Evolutionary conservation across 2,113 vertebrate genomes (phyloP).

Genomic region (Osmerus eperlanus): DNA sequence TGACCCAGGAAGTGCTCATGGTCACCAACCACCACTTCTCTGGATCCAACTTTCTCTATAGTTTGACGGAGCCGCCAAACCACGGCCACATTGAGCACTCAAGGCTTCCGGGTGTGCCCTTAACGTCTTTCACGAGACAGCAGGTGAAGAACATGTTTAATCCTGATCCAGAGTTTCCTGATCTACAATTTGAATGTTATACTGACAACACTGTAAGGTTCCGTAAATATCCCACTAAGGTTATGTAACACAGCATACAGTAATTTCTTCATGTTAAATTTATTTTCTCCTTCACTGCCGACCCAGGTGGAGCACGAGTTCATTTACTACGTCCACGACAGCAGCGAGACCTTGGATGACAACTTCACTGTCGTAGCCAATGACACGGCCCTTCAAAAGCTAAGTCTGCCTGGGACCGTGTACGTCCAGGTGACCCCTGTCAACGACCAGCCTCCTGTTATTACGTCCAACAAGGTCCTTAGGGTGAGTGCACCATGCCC

Average conservation of each 20-base stretch:
- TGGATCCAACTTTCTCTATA: slow-evolving; percentile 79
- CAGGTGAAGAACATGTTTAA: slow-evolving; percentile 71
- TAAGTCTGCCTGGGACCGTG: slow-evolving; percentile 74
- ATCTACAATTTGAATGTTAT: no score
- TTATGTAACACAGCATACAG: no score
- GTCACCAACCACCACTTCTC: slow-evolving; percentile 78
- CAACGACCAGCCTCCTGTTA: slow-evolving; percentile 84
- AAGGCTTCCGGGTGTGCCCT: slow-evolving; percentile 67
- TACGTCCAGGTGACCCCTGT: slow-evolving; percentile 77
- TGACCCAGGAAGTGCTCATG: slow-evolving; percentile 75
- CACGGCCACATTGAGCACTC: slow-evolving; percentile 81
- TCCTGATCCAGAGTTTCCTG: neutral
- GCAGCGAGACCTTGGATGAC: slow-evolving; percentile 77
- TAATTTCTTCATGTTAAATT: no score
- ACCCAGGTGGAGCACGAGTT: slow-evolving; percentile 81
- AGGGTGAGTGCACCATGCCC: slow-evolving; percentile 72
- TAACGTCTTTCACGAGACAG: slow-evolving; percentile 80
- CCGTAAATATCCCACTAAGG: no score
- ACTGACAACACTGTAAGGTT: no score
- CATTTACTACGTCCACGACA: slow-evolving; percentile 86
- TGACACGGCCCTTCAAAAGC: slow-evolving; percentile 78
- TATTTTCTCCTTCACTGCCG: slow-evolving; percentile 8
- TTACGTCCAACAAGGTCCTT: slow-evolving; percentile 82
- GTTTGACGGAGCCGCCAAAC: slow-evolving; percentile 73
- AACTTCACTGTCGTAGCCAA: slow-evolving; percentile 82